Conservation (phyloP, 2,888 invertebrate genomes). For the Tipula confusa region DNA sequence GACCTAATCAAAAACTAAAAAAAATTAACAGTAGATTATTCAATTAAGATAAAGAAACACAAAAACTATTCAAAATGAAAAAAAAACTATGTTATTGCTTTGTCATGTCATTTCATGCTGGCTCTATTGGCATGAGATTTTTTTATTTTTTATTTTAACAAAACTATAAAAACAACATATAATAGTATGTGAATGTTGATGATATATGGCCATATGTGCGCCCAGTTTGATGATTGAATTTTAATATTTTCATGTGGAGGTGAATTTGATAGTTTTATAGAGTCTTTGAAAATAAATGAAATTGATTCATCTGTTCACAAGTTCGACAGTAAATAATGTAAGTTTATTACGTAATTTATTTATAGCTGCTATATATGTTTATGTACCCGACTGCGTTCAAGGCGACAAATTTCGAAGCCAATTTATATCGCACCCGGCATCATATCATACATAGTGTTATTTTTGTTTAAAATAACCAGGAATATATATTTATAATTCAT, state of each 20-base stretch:
- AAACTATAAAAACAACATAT: neutral
- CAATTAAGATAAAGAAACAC: slow-evolving; percentile 20
- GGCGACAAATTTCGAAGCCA: neutral
- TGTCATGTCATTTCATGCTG: slow-evolving; percentile 25
- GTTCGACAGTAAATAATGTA: neutral
- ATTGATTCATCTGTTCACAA: neutral
- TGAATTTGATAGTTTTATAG: slow-evolving; percentile 4
- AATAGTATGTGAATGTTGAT: neutral
- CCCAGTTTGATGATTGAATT: neutral
- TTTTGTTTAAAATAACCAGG: neutral
- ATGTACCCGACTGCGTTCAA: neutral
- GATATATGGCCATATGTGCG: neutral
- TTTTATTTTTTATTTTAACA: neutral
- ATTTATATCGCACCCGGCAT: neutral
- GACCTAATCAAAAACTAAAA: neutral
- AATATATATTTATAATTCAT: neutral
- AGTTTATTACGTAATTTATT: neutral
- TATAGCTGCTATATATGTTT: neutral
- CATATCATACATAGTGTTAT: neutral
- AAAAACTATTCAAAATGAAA: neutral
- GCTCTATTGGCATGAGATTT: slow-evolving; percentile 3
- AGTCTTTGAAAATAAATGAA: neutral
- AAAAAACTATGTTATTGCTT: neutral
- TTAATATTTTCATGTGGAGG: slow-evolving; percentile 3
- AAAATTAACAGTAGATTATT: slow-evolving; percentile 3